These are phyloP conservation scores for Podotricha telesiphe DNA, from an alignment of 2,888 invertebrate genomes.

Conservation along the genomic window DNA sequence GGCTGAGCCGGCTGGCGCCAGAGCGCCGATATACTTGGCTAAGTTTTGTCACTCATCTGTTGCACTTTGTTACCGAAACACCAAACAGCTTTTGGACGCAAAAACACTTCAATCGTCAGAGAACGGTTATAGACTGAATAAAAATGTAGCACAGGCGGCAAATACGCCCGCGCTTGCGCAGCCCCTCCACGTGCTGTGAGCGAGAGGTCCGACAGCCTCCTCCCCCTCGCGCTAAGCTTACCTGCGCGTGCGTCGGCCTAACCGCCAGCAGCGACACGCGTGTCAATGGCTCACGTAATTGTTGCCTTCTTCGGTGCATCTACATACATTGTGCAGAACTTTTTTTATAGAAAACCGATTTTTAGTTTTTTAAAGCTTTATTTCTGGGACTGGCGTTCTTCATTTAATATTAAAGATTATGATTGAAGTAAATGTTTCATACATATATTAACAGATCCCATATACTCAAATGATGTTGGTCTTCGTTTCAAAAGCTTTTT, in stretches of 20 bases:
- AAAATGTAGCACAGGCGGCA: constrained; percentile 81
- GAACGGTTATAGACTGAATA: constrained; percentile 83
- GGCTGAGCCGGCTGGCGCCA: constrained; percentile 68
- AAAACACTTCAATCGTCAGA: constrained; percentile 55
- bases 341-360: constrained; percentile 30
- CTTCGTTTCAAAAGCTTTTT: neutral
- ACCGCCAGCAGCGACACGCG: constrained; percentile 73
- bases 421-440: neutral
- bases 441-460: neutral
- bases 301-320: constrained; percentile 61
- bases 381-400: constrained; percentile 3
- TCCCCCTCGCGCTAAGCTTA: constrained; percentile 59
- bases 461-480: neutral
- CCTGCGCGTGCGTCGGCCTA: constrained; percentile 78
- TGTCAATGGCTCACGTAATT: constrained; percentile 79
- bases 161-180: constrained; percentile 73
- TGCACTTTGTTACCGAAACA: constrained; percentile 71
- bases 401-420: neutral
- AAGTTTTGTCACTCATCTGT: constrained; percentile 78
- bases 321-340: constrained; percentile 45
- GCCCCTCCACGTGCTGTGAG: constrained; percentile 77
- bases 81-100: constrained; percentile 60
- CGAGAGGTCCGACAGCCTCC: constrained; percentile 55
- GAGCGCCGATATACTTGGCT: constrained; percentile 65
- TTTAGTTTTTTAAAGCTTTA: constrained; percentile 6